A percentile compares a stretch with the other conserved stretches of the same genome.
Evolutionary conservation across 2,113 vertebrate species (phyloP).

Genomic region (Vulpes vulpes): DNA sequence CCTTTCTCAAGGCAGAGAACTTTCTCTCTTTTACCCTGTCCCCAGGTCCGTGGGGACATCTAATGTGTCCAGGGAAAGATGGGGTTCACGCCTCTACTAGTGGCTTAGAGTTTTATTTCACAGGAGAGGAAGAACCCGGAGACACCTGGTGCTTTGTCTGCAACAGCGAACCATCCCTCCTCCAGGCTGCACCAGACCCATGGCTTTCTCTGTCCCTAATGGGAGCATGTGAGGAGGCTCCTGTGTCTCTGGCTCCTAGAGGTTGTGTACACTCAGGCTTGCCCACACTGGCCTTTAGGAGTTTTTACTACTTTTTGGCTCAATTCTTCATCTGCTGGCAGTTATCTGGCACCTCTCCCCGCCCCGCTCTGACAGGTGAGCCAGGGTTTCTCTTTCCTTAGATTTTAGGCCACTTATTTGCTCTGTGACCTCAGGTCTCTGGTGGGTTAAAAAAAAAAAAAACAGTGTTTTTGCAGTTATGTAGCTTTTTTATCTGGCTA

Average conservation of each 20-base stretch:
- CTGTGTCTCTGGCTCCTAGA: background rate
- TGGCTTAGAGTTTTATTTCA: background rate
- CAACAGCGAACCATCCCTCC: accelerated
- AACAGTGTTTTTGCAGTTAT: background rate
- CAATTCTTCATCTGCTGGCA: background rate
- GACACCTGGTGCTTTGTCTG: background rate
- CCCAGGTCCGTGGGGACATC: background rate
- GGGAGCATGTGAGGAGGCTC: accelerated
- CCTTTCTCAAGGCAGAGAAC: background rate
- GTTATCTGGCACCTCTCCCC: background rate
- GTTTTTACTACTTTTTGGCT: background rate
- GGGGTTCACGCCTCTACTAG: no score
- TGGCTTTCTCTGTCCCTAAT: accelerated
- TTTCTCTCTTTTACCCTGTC: background rate
- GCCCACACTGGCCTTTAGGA: accelerated
- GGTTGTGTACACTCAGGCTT: background rate
- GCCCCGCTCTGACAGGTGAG: accelerated
- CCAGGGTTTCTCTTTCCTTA: accelerated
- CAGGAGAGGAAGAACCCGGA: background rate
- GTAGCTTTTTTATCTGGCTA: accelerated
- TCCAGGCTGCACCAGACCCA: accelerated
- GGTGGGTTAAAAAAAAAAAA: background rate
- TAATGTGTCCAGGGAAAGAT: accelerated
- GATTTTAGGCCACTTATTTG: background rate
- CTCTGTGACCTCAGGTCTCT: background rate